Evolutionary conservation across 1,140 invertebrate genomes (phyloP).

Genomic region (Phenacoccus solenopsis): DNA sequence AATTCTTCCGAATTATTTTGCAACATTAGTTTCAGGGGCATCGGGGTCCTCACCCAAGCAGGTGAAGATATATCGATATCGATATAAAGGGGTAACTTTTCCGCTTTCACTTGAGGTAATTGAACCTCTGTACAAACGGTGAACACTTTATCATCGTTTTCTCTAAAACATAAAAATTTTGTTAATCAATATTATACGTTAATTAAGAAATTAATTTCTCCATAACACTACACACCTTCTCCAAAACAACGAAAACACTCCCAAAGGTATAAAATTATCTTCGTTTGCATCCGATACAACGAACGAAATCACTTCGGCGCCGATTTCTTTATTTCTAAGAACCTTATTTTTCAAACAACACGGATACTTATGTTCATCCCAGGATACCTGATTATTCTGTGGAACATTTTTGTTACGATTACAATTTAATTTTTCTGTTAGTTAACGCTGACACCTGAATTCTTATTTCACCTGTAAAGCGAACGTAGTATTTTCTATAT

Average conservation of each 20-base stretch:
- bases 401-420: neutral
- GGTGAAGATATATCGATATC: neutral
- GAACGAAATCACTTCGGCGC: constrained; percentile 39
- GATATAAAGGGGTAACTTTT: constrained; percentile 34
- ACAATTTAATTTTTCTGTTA: neutral
- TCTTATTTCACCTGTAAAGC: constrained; percentile 40
- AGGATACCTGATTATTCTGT: constrained; percentile 19
- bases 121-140: constrained; percentile 39
- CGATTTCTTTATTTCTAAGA: constrained; percentile 28
- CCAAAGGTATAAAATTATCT: constrained; percentile 44
- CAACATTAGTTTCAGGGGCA: neutral
- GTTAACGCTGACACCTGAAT: neutral
- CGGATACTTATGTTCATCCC: constrained; percentile 13
- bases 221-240: constrained; percentile 41
- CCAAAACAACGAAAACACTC: constrained; percentile 62
- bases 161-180: constrained; percentile 28
- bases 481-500: constrained; percentile 48
- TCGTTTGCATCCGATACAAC: constrained; percentile 31
- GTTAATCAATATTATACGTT: constrained; percentile 23
- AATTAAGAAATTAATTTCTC: neutral
- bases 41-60: neutral
- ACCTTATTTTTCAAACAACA: constrained; percentile 20
- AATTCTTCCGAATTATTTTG: constrained; percentile 11
- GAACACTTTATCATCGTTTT: constrained; percentile 29
- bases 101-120: constrained; percentile 43